Evolutionary conservation across 2,888 invertebrate genomes (phyloP).

Genomic region (Portevinia maculata): DNA sequence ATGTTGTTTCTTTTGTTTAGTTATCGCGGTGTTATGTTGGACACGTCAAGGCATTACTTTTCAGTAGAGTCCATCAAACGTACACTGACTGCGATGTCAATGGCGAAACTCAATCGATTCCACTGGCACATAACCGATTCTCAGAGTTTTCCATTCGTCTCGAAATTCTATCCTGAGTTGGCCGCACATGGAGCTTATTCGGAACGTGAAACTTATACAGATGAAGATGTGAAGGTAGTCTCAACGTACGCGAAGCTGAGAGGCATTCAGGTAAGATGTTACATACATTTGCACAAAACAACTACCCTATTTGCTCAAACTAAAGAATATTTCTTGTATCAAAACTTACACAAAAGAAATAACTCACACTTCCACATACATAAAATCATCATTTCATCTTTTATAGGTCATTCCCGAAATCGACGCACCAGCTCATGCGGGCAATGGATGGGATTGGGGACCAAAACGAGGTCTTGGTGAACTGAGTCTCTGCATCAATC

Average conservation of each 20-base stretch:
- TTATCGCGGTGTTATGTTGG: constrained; percentile 94
- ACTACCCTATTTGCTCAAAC: too few relatives aligned
- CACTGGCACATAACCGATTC: constrained; percentile 97
- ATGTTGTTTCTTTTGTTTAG: constrained; percentile 80
- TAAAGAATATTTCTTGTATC: too few relatives aligned
- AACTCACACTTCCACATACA: too few relatives aligned
- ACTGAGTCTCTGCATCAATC: constrained; percentile 91
- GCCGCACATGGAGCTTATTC: constrained; percentile 94
- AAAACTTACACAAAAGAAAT: too few relatives aligned
- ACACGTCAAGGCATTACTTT: constrained; percentile 95
- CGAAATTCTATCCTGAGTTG: constrained; percentile 89
- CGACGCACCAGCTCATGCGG: constrained; percentile 95
- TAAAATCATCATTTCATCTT: too few relatives aligned
- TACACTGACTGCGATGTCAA: constrained; percentile 93
- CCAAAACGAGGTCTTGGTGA: constrained; percentile 89
- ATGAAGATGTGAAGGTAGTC: constrained; percentile 88
- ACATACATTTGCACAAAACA: too few relatives aligned
- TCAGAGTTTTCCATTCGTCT: constrained; percentile 94
- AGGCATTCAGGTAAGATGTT: constrained; percentile 92
- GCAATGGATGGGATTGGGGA: constrained; percentile 94
- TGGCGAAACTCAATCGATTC: constrained; percentile 94
- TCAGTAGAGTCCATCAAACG: constrained; percentile 88
- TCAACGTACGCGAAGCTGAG: constrained; percentile 90
- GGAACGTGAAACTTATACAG: constrained; percentile 89
- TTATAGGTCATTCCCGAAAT: constrained; percentile 93